Conservation (phyloP, 2,888 invertebrate species). For the Eupsilia transversa region DNA sequence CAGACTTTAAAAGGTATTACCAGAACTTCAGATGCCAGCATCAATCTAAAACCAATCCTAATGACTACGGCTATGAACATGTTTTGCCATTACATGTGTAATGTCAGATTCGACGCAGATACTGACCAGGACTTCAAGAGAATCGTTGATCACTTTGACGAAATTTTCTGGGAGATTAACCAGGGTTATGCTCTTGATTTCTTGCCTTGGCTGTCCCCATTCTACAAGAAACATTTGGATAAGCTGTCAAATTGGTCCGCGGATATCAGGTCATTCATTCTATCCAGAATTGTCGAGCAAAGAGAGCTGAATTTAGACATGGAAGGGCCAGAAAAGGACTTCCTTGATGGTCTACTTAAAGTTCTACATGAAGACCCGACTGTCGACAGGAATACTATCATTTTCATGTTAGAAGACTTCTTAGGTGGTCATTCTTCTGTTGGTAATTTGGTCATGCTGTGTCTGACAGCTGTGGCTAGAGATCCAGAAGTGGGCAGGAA, state of each 20-base stretch:
- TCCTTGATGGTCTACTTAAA: constrained; percentile 94
- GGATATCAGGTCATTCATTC: constrained; percentile 93
- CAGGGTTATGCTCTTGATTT: constrained; percentile 97
- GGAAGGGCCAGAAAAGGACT: constrained; percentile 93
- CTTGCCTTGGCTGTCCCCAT: constrained; percentile 94
- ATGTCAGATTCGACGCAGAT: constrained; percentile 93
- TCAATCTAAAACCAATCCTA: constrained; percentile 93
- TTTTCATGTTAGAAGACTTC: constrained; percentile 96
- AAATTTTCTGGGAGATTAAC: constrained; percentile 97
- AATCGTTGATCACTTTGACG: constrained; percentile 94
- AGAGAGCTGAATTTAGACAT: constrained; percentile 90
- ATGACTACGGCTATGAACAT: constrained; percentile 95
- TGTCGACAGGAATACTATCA: constrained; percentile 94
- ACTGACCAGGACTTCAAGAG: constrained; percentile 92
- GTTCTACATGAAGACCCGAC: constrained; percentile 92
- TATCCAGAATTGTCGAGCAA: constrained; percentile 92
- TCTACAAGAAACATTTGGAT: constrained; percentile 93
- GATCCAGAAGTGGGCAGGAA: constrained; percentile 92
- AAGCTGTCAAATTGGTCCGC: constrained; percentile 93
- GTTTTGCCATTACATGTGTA: constrained; percentile 97
- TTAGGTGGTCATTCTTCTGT: constrained; percentile 97
- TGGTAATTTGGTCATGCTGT: constrained; percentile 95
- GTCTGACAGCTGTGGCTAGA: constrained; percentile 92
- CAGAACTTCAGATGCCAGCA: constrained; percentile 78
- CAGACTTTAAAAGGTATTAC: constrained; percentile 88